Evolutionary conservation across 2,888 invertebrate species (phyloP).

Genomic region (Agriopis marginaria): DNA sequence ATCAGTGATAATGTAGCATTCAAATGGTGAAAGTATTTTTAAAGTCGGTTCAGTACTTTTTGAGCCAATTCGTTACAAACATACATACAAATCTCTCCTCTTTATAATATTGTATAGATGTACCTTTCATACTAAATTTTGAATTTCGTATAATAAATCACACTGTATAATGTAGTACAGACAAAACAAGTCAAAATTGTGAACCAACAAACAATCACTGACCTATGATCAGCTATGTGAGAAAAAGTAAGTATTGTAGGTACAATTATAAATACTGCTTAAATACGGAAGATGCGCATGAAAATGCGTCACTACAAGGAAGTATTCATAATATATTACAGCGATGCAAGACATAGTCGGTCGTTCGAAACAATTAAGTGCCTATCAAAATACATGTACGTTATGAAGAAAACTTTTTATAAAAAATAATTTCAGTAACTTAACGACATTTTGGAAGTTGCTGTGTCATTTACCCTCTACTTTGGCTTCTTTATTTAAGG

Average conservation of each 20-base stretch:
- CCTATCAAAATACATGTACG: neutral
- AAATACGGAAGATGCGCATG: slow-evolving; percentile 1
- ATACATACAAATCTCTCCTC: too few relatives aligned
- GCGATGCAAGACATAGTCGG: neutral
- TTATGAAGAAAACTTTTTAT: neutral
- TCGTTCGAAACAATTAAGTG: neutral
- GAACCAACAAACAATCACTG: neutral
- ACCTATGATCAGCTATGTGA: neutral
- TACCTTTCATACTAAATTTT: too few relatives aligned
- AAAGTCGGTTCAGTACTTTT: too few relatives aligned
- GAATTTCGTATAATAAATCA: too few relatives aligned
- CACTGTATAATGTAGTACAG: too few relatives aligned
- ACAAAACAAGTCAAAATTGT: neutral
- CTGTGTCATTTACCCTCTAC: neutral
- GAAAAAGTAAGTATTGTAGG: neutral
- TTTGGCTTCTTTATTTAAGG: too few relatives aligned
- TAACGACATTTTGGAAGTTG: neutral
- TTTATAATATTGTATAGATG: too few relatives aligned
- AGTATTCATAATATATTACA: neutral
- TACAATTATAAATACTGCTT: neutral
- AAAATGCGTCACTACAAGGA: slow-evolving; percentile 8
- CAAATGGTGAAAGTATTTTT: too few relatives aligned
- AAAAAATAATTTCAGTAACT: neutral
- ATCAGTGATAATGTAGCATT: too few relatives aligned
- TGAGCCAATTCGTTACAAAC: too few relatives aligned